phyloP scores from a whole-genome alignment of 2,113 vertebrate genomes.

The Hydropotes inermis region DNA sequence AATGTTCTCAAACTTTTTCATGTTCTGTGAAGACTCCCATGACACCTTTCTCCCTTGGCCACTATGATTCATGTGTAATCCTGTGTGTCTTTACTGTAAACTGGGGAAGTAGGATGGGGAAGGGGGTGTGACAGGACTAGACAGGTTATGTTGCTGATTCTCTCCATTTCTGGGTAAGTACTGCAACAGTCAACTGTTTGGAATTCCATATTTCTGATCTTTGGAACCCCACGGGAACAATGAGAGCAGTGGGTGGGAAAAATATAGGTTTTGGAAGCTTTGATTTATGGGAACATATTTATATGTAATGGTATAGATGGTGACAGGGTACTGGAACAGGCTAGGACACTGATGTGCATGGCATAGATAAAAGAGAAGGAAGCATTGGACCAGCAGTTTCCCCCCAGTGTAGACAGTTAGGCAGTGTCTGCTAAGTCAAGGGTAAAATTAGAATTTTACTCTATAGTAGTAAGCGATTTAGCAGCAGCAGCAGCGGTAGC shows the following conservation, averaged over 20 bases:
- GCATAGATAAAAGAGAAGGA: neutral
- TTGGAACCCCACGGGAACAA: neutral
- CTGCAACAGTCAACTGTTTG: neutral
- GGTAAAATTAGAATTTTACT: neutral
- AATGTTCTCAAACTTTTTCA: neutral
- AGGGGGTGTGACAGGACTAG: neutral
- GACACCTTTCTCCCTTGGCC: neutral
- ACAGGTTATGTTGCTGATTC: neutral
- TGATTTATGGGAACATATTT: neutral
- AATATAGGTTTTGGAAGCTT: neutral
- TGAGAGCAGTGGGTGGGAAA: neutral
- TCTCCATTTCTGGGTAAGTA: neutral
- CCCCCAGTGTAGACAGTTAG: neutral
- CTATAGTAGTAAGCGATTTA: neutral
- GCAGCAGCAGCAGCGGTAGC: too few species aligned
- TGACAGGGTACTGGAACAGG: neutral
- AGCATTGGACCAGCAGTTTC: neutral
- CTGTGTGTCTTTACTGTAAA: neutral
- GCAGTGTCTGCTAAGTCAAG: neutral
- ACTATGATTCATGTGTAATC: neutral
- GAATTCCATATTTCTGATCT: neutral
- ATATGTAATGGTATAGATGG: neutral
- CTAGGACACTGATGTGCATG: neutral
- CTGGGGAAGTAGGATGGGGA: fast-evolving
- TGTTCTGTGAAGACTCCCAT: neutral